Conservation (phyloP, 2,113 vertebrate genomes). For the Cyprinus carpio region DNA sequence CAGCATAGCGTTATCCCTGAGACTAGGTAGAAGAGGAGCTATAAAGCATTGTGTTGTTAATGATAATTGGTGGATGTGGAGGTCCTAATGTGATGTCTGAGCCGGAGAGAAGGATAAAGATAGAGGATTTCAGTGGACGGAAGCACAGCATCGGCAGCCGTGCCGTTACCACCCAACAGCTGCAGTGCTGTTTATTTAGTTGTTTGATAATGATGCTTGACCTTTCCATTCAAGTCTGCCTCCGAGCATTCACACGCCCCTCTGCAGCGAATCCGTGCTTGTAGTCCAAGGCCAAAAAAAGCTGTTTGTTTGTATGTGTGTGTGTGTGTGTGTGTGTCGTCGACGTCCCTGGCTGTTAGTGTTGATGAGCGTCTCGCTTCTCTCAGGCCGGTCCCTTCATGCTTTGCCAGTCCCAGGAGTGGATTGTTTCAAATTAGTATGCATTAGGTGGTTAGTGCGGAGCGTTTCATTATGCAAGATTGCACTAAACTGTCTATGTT, state of each 20-base stretch:
- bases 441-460: constrained; percentile 74
- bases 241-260: constrained; percentile 45
- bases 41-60: constrained; percentile 69
- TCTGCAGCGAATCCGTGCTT: constrained; percentile 17
- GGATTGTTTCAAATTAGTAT: constrained; percentile 78
- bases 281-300: constrained; percentile 21
- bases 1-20: constrained; percentile 66
- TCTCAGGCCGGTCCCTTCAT: constrained; percentile 58
- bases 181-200: constrained; percentile 63
- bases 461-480: constrained; percentile 79
- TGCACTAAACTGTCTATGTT: constrained; percentile 76
- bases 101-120: constrained; percentile 37
- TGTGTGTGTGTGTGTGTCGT: constrained; percentile 39
- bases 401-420: constrained; percentile 70
- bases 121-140: constrained; percentile 34
- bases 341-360: constrained; percentile 22
- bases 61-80: constrained; percentile 78
- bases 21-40: constrained; percentile 69
- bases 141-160: neutral
- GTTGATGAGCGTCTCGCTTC: constrained; percentile 28
- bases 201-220: constrained; percentile 57
- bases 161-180: constrained; percentile 53
- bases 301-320: constrained; percentile 32
- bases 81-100: constrained; percentile 69
- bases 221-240: constrained; percentile 53